Conservation (phyloP, 1,140 invertebrate genomes). For the Panagrolaimus sp. region DNA sequence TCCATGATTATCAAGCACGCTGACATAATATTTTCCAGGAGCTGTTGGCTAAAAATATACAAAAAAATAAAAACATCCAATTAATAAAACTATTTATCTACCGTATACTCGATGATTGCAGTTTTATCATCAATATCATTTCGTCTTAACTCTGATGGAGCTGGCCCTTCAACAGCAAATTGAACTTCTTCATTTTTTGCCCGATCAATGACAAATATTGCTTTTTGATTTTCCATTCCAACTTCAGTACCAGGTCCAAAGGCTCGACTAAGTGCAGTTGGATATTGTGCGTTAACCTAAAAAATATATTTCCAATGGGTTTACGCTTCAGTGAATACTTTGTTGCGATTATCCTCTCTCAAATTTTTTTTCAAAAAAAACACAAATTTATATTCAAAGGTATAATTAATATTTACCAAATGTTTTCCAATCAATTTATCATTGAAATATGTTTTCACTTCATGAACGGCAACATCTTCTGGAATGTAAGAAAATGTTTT, state of each 20-base stretch:
- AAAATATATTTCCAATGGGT: neutral
- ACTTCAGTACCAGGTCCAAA: slow-evolving; percentile 13
- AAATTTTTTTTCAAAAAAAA: neutral
- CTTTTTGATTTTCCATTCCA: slow-evolving; percentile 5
- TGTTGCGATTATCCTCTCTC: slow-evolving; percentile 2
- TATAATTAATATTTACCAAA: neutral
- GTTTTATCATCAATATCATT: slow-evolving; percentile 17
- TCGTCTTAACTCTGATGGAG: neutral
- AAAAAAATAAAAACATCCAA: neutral
- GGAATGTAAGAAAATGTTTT: slow-evolving; percentile 12
- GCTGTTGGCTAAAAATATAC: neutral
- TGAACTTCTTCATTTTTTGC: slow-evolving; percentile 14
- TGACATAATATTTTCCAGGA: slow-evolving; percentile 12
- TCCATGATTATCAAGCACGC: slow-evolving; percentile 1
- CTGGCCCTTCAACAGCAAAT: slow-evolving; percentile 12
- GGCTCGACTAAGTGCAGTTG: slow-evolving; percentile 9
- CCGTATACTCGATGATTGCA: neutral
- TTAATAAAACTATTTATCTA: neutral
- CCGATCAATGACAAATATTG: slow-evolving; percentile 12
- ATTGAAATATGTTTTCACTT: neutral
- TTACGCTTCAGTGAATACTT: neutral
- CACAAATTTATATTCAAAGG: neutral
- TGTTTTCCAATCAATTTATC: slow-evolving; percentile 8
- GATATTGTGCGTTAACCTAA: slow-evolving; percentile 16
- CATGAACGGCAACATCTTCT: slow-evolving; percentile 6